Evolutionary conservation across 2,888 invertebrate species (phyloP).

Genomic region (Apomyelois bistriatella): DNA sequence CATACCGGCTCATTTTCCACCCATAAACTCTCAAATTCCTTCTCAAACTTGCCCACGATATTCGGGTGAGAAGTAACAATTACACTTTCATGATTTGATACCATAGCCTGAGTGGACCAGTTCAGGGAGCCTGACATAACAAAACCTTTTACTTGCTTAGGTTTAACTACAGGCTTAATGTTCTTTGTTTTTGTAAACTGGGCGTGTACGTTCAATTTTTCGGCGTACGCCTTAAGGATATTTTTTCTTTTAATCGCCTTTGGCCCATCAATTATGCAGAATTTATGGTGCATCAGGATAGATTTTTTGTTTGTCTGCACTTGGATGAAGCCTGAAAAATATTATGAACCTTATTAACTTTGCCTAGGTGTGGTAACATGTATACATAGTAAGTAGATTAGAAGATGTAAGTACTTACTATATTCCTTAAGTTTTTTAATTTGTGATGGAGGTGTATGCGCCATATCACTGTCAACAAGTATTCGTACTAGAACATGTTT

Average conservation of each 20-base stretch:
- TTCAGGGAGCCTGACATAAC: conserved; percentile 87
- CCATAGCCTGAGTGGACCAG: conserved; percentile 86
- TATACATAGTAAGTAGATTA: no score
- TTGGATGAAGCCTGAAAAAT: conserved; percentile 65
- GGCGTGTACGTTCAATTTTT: conserved; percentile 63
- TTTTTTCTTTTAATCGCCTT: conserved; percentile 63
- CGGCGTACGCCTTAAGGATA: conserved; percentile 57
- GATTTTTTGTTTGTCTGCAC: conserved; percentile 70
- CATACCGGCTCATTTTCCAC: conserved; percentile 63
- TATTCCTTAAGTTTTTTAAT: conserved; percentile 67
- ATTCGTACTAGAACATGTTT: conserved; percentile 70
- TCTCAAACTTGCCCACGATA: conserved; percentile 76
- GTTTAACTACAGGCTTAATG: conserved; percentile 38
- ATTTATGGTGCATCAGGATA: conserved; percentile 90
- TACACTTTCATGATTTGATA: conserved; percentile 86
- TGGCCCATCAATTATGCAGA: conserved; percentile 83
- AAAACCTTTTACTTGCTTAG: conserved; percentile 56
- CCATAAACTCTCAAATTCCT: conserved; percentile 84
- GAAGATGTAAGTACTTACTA: conserved; percentile 69
- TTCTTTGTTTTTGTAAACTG: conserved; percentile 36
- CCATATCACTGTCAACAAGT: conserved; percentile 73
- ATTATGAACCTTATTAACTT: neutral
- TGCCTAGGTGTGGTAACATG: no score
- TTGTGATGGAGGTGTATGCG: conserved; percentile 69
- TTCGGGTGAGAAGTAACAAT: conserved; percentile 80